Conservation (phyloP, 2,888 invertebrate species). For the Baccha elongata region DNA sequence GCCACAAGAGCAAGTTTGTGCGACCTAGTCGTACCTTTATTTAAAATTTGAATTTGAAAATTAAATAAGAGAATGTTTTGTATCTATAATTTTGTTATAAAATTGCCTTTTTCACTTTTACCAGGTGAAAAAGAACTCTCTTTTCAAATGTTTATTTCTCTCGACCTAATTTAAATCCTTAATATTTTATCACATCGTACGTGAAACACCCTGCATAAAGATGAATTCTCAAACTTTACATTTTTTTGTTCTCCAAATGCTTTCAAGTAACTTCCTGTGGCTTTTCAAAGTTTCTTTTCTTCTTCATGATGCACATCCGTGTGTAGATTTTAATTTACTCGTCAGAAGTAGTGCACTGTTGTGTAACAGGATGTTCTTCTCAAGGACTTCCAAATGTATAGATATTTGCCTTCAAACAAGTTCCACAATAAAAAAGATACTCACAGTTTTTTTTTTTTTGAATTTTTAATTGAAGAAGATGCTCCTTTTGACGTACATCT, state of each 20-base stretch:
- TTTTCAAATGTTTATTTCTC: too few relatives aligned
- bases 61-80: too few relatives aligned
- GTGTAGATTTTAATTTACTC: constrained; percentile 34
- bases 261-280: constrained; percentile 44
- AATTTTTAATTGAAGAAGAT: constrained; percentile 17
- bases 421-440: too few relatives aligned
- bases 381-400: constrained; percentile 1
- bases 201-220: neutral
- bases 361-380: constrained; percentile 31
- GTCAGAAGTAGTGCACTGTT: constrained; percentile 11
- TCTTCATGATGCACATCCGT: constrained; percentile 1
- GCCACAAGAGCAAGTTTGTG: too few relatives aligned
- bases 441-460: constrained; percentile 14
- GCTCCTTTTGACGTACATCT: constrained; percentile 1
- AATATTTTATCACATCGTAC: neutral
- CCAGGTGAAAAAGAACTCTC: too few relatives aligned
- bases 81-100: too few relatives aligned
- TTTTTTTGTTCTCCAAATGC: neutral
- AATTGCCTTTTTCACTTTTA: too few relatives aligned
- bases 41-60: too few relatives aligned
- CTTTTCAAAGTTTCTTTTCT: constrained; percentile 13
- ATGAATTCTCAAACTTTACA: neutral
- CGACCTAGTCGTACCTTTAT: too few relatives aligned
- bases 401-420: too few relatives aligned
- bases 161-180: too few relatives aligned